These are phyloP conservation scores for Pollenia angustigena DNA, from an alignment of 2,888 invertebrate genomes.

Conservation along the genomic window DNA sequence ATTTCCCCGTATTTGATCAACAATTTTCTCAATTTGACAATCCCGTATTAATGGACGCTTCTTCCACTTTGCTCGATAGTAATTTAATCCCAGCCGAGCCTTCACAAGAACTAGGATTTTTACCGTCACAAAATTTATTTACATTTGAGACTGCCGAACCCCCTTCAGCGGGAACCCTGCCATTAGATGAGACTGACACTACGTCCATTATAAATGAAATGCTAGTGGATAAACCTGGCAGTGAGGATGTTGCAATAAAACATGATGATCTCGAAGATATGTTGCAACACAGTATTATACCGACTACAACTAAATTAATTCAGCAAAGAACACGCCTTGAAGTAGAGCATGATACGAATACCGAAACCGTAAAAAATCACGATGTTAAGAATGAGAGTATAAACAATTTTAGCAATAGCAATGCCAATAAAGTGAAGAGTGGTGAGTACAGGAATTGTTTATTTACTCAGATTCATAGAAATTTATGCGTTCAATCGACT, in stretches of 20 bases:
- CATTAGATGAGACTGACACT: conserved; percentile 66
- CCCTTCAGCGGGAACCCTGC: conserved; percentile 58
- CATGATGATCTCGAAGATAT: conserved; percentile 74
- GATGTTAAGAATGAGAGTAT: conserved; percentile 7
- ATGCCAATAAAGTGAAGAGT: conserved; percentile 19
- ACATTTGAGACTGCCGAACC: conserved; percentile 71
- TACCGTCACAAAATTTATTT: conserved; percentile 66
- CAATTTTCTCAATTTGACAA: conserved; percentile 66
- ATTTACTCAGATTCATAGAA: not conserved
- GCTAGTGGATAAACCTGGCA: conserved; percentile 6
- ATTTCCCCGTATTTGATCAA: conserved; percentile 65
- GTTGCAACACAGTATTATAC: conserved; percentile 74
- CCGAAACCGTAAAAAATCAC: not conserved
- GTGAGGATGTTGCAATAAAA: conserved; percentile 23
- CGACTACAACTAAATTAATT: conserved; percentile 60
- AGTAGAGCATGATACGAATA: not conserved
- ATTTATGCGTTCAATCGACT: too few species aligned
- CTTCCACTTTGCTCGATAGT: conserved; percentile 64
- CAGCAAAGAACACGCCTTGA: conserved; percentile 6
- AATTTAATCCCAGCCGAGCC: conserved; percentile 60
- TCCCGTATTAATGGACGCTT: conserved; percentile 58
- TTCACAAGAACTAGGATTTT: conserved; percentile 54
- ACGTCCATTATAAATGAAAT: conserved; percentile 62
- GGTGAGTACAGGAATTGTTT: conserved; percentile 27
- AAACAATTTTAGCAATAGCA: conserved; percentile 2